phyloP scores from a whole-genome alignment of 1,140 invertebrate genomes.

The Ganaspis sp. region DNA sequence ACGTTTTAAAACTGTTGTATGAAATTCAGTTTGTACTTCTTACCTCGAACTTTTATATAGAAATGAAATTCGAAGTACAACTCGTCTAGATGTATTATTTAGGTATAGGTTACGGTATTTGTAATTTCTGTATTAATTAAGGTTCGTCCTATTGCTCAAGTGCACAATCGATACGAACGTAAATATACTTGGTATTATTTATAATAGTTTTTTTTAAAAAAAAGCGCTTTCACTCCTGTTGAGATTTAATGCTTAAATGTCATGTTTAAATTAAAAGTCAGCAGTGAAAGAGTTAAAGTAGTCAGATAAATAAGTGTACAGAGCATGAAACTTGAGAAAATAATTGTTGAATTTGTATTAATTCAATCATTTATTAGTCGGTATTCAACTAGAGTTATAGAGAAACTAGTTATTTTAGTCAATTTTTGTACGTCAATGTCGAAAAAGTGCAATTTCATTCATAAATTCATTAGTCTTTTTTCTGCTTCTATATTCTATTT shows the following conservation, averaged over 20 bases:
- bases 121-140: conserved; percentile 6
- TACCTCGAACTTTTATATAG: conserved; percentile 7
- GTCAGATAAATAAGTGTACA: conserved; percentile 3
- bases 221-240: background rate
- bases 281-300: background rate
- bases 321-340: background rate
- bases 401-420: background rate
- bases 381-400: conserved; percentile 1
- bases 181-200: conserved; percentile 23
- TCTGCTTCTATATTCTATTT: background rate
- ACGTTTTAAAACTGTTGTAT: background rate
- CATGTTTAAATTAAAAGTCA: conserved; percentile 2
- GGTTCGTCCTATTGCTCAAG: conserved; percentile 26
- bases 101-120: background rate
- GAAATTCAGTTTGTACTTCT: background rate
- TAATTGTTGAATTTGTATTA: background rate
- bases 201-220: conserved; percentile 1
- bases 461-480: background rate
- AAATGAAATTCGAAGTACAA: conserved; percentile 3
- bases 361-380: background rate
- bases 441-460: conserved; percentile 10
- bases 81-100: conserved; percentile 5
- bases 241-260: background rate
- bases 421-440: background rate
- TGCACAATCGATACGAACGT: conserved; percentile 19